Base-by-base conservation (phyloP, 2,797 vertebrate genomes). In the Bufotes viridis region DNA sequence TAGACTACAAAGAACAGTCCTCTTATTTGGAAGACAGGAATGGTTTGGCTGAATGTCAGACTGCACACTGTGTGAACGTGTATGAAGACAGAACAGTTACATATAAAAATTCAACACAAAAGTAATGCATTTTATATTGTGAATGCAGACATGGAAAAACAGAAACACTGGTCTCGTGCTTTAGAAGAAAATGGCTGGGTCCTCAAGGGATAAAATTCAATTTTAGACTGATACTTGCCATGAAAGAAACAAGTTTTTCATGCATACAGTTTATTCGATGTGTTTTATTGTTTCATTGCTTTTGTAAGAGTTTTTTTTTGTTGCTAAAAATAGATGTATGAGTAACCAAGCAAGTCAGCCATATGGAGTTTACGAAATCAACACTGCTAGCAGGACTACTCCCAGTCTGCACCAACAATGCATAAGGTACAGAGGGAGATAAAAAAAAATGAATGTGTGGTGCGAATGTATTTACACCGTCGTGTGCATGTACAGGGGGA, bases 281-380 rank as follows among this genome's bases (percentile, higher is more conserved):
- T 75, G 29, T 60, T 7, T 55, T 49, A 61, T 84, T 75, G 82
- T 84, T 61, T 15, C 22, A n/a, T 11, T 18, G 69, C 12, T 84
- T 75, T 24, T 58, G 51, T 61, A 84, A 61, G 29, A n/a, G 12
- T 60, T 84, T 12, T 81, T 22, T 51, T 22, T 3, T 65, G 1
- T 24, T 3, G 15, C 42, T 75, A 84, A 75, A 84, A n/a, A 61
- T 75, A 84, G 57, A 49, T 17, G 9, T 57, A 84, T 61, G 82
- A 84, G 53, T 75, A 75, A 34, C 82, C 51, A 57, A 61, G 53
- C 22, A 75, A 29, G 20, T 58, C 29, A 75, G 57, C 12, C 82
- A 61, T 84, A 84, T 75, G 82, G 72, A 18, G 57, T 57, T 72
- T 55, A 83, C 42, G 8, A 49, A 58, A 72, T 34, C 12, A 57